Evolutionary conservation across 2,888 invertebrate species (phyloP).

Genomic region (Oxyscelio sp.): DNA sequence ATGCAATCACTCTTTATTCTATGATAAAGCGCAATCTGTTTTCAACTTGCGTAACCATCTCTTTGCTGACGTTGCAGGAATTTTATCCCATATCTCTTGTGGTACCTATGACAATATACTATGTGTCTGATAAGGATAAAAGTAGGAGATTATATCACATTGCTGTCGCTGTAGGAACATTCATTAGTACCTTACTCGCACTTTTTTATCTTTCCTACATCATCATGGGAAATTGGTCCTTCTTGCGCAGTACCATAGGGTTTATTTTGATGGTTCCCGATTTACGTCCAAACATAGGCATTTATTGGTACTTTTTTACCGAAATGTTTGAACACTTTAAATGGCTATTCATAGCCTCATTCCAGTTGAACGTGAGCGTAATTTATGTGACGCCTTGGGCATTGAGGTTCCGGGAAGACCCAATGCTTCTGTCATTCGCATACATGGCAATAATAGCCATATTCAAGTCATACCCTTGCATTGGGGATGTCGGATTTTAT

Average conservation of each 20-base stretch:
- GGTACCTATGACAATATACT: constrained; percentile 94
- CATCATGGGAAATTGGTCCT: constrained; percentile 90
- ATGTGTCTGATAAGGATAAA: constrained; percentile 90
- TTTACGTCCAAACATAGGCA: constrained; percentile 98
- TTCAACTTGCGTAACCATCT: constrained; percentile 91
- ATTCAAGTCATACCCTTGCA: constrained; percentile 98
- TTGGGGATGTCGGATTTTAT: constrained; percentile 98
- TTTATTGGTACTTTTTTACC: constrained; percentile 99
- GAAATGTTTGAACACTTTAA: constrained; percentile 99
- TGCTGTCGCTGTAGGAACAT: constrained; percentile 89
- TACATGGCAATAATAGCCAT: constrained; percentile 95
- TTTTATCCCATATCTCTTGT: constrained; percentile 95
- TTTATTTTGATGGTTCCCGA: constrained; percentile 96
- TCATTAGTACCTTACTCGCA: constrained; percentile 89
- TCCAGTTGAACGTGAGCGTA: constrained; percentile 98
- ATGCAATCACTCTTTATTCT: constrained; percentile 92
- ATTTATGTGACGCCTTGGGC: constrained; percentile 97
- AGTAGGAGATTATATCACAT: constrained; percentile 89
- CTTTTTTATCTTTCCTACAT: constrained; percentile 91
- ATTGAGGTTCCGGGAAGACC: constrained; percentile 93
- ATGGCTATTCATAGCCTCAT: constrained; percentile 97
- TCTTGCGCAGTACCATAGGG: constrained; percentile 87
- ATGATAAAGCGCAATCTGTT: constrained; percentile 91
- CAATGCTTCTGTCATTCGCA: constrained; percentile 94
- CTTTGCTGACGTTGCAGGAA: constrained; percentile 94